Conservation (phyloP, 2,888 invertebrate species). For the Pocota personata region DNA sequence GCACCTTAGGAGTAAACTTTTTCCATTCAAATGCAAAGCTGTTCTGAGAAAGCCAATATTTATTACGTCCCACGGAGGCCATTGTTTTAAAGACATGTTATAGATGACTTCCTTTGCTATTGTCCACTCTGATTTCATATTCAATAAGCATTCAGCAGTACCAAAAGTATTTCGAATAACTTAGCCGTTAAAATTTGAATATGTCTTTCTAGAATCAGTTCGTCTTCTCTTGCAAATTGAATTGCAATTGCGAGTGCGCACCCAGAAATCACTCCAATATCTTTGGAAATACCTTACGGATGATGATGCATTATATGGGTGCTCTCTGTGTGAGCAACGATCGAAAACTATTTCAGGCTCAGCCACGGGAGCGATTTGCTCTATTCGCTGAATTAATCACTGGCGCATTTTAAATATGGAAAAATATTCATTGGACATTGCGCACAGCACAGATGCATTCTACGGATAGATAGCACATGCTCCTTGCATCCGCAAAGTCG, state of each 20-base stretch:
- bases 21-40: conserved; percentile 6
- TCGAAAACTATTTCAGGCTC: conserved; percentile 44
- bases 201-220: conserved; percentile 47
- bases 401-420: conserved; percentile 70
- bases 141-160: conserved; percentile 54
- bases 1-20: not conserved
- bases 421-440: conserved; percentile 71
- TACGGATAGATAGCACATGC: conserved; percentile 33
- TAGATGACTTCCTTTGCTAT: conserved; percentile 38
- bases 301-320: conserved; percentile 54
- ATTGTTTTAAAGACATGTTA: conserved; percentile 21
- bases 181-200: conserved; percentile 69
- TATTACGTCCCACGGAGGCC: conserved; percentile 32
- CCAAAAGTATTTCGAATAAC: conserved; percentile 54
- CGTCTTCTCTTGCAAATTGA: conserved; percentile 9
- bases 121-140: conserved; percentile 51
- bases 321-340: conserved; percentile 40
- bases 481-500: conserved; percentile 42
- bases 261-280: conserved; percentile 62
- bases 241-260: conserved; percentile 48
- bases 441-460: conserved; percentile 57
- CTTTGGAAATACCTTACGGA: conserved; percentile 42
- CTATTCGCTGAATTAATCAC: conserved; percentile 72
- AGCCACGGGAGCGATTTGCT: conserved; percentile 62
- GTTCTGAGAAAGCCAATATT: not conserved